phyloP scores from a whole-genome alignment of 2,888 invertebrate species.

The Drosophila neotestacea region DNA sequence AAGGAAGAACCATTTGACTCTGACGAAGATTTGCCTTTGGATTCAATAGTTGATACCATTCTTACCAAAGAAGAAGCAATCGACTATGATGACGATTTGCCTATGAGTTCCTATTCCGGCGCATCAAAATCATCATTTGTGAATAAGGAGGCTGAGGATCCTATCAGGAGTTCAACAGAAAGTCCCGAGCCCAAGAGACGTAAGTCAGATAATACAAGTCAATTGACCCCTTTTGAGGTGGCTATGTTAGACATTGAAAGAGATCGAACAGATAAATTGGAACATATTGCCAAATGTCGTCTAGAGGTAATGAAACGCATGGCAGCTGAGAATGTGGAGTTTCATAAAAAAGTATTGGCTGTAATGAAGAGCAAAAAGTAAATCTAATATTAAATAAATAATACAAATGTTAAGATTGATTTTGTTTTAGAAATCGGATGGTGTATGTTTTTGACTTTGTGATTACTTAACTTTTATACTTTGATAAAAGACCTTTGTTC shows the following conservation, averaged over 20 bases:
- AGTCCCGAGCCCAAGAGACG: background rate
- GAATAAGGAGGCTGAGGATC: background rate
- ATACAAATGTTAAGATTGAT: no score
- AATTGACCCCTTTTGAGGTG: constrained; percentile 19
- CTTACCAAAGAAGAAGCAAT: background rate
- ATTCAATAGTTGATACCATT: background rate
- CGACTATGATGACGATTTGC: background rate
- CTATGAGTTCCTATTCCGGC: background rate
- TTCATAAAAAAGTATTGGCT: constrained; percentile 16
- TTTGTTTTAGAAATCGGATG: no score
- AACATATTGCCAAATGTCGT: constrained; percentile 7
- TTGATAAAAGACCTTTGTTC: no score
- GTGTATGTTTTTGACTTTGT: no score
- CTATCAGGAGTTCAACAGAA: background rate
- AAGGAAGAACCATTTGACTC: no score
- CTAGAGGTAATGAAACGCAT: constrained; percentile 16
- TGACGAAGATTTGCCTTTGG: no score
- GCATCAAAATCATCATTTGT: background rate
- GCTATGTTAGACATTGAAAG: constrained; percentile 16
- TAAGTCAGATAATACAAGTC: background rate
- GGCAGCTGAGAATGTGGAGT: constrained; percentile 13
- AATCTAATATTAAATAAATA: background rate
- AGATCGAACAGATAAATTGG: constrained; percentile 10
- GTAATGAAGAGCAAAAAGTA: constrained; percentile 6
- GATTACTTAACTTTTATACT: no score